Base-by-base conservation (phyloP, 2,113 vertebrate species). In the Nothobranchius furzeri region DNA sequence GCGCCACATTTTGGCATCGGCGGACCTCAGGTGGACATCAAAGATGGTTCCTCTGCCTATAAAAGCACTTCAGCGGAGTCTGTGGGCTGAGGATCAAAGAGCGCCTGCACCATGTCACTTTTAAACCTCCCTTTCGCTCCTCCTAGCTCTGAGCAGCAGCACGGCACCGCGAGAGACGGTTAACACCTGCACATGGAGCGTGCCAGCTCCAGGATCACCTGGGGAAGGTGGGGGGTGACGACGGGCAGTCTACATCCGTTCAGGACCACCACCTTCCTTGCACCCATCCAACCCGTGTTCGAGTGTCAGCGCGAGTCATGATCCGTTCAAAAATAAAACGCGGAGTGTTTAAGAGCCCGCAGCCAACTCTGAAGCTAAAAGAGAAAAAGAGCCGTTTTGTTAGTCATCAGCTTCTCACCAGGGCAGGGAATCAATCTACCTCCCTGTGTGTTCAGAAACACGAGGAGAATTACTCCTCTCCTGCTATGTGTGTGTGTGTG, bases 371-470 rank as follows among this genome's bases (percentile, higher is more conserved):
- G 70, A 68, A 76, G 85, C 88, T 86, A 90, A 73, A 69, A 84
- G 75, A 83, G 76, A 87, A 78, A 76, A 83, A 75, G 69, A 87
- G 60, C 64, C n/a, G 79, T 85, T 75, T 76, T 77, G 86, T 92
- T 91, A 91, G 85, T 91, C 90, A 91, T 88, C 85, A 64, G 78
- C 80, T 81, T 83, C 76, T 51, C 76, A 82, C 74, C 77, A 70
- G 83, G 78, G 74, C 70, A 80, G 62, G 83, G 82, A 84, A 89
- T 90, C 86, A 83, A 85, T 85, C 75, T 76, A 75, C 80, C 78
- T 78, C 76, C 85, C 73, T 81, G 77, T 80, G 85, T 64, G 83
- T 70, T 64, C 82, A 65, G 61, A 57, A 73, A 73, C 79, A 85
- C 82, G 70, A 76, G 83, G 68, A 87, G 83, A 88, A 81, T 90